Conservation (phyloP, 2,797 vertebrate species). For the Poecilia velifera region DNA sequence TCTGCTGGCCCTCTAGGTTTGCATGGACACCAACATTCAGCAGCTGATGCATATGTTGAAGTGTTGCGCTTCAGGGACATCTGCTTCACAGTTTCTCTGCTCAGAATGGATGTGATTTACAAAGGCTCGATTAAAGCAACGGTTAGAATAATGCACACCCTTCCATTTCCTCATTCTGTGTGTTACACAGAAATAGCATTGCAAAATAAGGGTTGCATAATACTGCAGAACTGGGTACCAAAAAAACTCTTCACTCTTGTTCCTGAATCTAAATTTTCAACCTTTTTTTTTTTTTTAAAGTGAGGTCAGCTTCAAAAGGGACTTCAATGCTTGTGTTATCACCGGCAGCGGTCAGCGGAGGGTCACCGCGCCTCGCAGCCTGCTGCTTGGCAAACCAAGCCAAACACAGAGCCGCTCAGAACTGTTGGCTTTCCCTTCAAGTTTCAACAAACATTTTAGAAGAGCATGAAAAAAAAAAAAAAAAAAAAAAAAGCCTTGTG, state of each 20-base stretch:
- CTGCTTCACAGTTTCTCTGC: conserved; percentile 6
- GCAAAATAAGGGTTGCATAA: conserved; percentile 68
- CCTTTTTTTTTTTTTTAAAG: conserved; percentile 27
- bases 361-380: conserved; percentile 25
- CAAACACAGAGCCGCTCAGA: conserved; percentile 14
- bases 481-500: not conserved
- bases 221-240: conserved; percentile 46
- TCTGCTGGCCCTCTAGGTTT: conserved; percentile 43
- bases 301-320: conserved; percentile 31
- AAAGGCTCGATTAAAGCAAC: not conserved
- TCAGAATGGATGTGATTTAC: not conserved
- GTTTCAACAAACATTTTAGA: conserved; percentile 13
- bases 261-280: conserved; percentile 23
- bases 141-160: conserved; percentile 10
- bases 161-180: conserved; percentile 40
- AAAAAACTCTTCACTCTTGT: conserved; percentile 42
- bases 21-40: conserved; percentile 14
- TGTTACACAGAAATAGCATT: conserved; percentile 51
- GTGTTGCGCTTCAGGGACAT: not conserved
- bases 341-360: conserved; percentile 14
- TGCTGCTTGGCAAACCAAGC: conserved; percentile 27
- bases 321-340: conserved; percentile 23
- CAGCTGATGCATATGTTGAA: conserved; percentile 22
- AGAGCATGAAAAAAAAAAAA: not conserved
- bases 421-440: conserved; percentile 30